phyloP scores from a whole-genome alignment of 2,113 vertebrate genomes.

The Phylloscopus trochilus region DNA sequence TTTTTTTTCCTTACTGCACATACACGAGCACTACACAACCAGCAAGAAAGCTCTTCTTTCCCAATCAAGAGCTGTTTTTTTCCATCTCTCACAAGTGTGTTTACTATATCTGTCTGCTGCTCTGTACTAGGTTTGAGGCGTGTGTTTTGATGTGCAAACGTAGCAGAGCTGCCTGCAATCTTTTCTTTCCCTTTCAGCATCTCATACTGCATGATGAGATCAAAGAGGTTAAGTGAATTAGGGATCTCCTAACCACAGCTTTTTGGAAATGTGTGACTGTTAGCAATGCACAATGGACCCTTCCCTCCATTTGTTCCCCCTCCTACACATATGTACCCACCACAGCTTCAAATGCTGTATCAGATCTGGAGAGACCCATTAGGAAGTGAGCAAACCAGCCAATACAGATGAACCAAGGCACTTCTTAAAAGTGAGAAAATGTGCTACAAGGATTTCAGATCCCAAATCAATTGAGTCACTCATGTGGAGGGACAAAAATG shows the following conservation, averaged over 20 bases:
- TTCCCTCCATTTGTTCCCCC: not conserved
- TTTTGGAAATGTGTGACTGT: not conserved
- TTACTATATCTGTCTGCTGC: not conserved
- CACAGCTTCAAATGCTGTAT: not conserved
- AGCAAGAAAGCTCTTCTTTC: not conserved
- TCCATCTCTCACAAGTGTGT: not conserved
- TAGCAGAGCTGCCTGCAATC: not conserved
- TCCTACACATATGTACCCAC: not conserved
- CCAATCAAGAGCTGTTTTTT: not conserved
- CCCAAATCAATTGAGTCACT: slow-evolving; percentile 15
- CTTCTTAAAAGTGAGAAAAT: slow-evolving; percentile 24
- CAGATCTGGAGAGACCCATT: slow-evolving; percentile 13
- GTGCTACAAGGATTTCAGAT: slow-evolving; percentile 18
- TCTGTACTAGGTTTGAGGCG: rapidly evolving
- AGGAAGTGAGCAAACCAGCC: not conserved
- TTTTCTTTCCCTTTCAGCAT: not conserved
- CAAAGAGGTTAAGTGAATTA: slow-evolving; percentile 37
- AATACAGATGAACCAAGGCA: not conserved
- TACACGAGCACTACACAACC: not conserved
- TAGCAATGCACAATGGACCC: not conserved
- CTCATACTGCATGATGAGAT: not conserved
- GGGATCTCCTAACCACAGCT: not conserved
- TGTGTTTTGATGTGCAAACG: not conserved
- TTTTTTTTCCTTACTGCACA: not conserved
- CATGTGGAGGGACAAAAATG: not conserved